Conservation (phyloP, 2,797 vertebrate genomes). For the Miichthys miiuy region DNA sequence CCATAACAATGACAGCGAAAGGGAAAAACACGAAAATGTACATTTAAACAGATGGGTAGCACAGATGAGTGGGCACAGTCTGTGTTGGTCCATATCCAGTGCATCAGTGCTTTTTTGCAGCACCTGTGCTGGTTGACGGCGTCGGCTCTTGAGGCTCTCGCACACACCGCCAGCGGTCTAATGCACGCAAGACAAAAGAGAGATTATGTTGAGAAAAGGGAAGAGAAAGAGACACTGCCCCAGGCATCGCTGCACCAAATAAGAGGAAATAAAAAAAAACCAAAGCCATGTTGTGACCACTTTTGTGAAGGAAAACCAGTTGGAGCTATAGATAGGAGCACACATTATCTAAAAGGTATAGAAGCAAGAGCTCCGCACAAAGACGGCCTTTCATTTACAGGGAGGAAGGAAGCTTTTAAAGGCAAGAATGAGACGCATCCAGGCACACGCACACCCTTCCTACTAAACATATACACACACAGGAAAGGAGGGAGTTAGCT, state of each 20-base stretch:
- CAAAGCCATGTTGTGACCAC: constrained; percentile 42
- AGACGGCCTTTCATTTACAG: constrained; percentile 64
- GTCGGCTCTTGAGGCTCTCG: constrained; percentile 35
- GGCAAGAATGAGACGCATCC: constrained; percentile 45
- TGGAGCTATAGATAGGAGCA: constrained; percentile 42
- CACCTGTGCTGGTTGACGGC: constrained; percentile 45
- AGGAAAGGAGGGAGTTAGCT: constrained; percentile 39
- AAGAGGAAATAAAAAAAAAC: constrained; percentile 35
- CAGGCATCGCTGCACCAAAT: constrained; percentile 35
- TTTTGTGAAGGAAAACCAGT: constrained; percentile 45
- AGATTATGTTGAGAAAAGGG: constrained; percentile 47
- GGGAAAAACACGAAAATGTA: constrained; percentile 3
- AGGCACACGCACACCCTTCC: constrained; percentile 42
- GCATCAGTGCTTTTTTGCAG: constrained; percentile 54
- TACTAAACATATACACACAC: constrained; percentile 28
- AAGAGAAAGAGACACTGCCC: constrained; percentile 40
- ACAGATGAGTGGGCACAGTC: constrained; percentile 33
- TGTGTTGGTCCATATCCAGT: constrained; percentile 28
- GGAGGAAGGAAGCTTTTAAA: constrained; percentile 67
- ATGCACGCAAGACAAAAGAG: constrained; percentile 69
- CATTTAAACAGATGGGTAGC: constrained; percentile 36
- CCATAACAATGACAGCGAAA: constrained; percentile 14
- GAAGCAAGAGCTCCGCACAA: constrained; percentile 50
- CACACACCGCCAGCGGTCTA: constrained; percentile 36
- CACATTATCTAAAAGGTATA: constrained; percentile 51